Conservation (phyloP, 2,888 invertebrate genomes). For the Sisyra terminalis region DNA sequence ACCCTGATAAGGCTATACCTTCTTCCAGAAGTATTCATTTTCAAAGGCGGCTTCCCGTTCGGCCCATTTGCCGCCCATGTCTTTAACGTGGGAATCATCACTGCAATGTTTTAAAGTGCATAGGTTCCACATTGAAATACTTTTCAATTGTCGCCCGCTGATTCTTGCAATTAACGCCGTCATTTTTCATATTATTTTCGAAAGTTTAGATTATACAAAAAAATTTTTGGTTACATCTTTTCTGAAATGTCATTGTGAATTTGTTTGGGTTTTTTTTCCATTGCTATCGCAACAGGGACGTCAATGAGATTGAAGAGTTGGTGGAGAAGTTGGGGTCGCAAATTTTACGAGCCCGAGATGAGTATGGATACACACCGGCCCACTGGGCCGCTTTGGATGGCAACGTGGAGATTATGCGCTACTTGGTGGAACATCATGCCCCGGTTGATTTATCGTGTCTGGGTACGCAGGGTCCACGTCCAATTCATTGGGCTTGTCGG, state of each 20-base stretch:
- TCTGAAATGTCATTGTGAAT: no score
- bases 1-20: slow-evolving; percentile 8
- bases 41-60: slow-evolving; percentile 12
- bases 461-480: slow-evolving; percentile 77
- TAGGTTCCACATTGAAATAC: no score
- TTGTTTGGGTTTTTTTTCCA: no score
- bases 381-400: slow-evolving; percentile 88
- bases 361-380: slow-evolving; percentile 85
- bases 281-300: slow-evolving; percentile 36
- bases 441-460: slow-evolving; percentile 75
- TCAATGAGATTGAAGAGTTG: slow-evolving; percentile 65
- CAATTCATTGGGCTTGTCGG: slow-evolving; percentile 82
- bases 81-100: background rate
- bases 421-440: slow-evolving; percentile 66
- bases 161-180: no score
- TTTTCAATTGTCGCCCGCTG: no score
- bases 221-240: no score
- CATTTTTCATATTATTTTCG: no score
- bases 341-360: slow-evolving; percentile 64
- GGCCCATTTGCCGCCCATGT: slow-evolving; percentile 6
- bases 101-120: no score
- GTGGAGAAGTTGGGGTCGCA: slow-evolving; percentile 69
- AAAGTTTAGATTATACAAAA: no score
- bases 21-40: slow-evolving; percentile 14
- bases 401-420: slow-evolving; percentile 77